Evolutionary conservation across 2,797 vertebrate species (phyloP), one percentile per base, ranked within the genome.

Genomic region (Staurois parvus): DNA sequence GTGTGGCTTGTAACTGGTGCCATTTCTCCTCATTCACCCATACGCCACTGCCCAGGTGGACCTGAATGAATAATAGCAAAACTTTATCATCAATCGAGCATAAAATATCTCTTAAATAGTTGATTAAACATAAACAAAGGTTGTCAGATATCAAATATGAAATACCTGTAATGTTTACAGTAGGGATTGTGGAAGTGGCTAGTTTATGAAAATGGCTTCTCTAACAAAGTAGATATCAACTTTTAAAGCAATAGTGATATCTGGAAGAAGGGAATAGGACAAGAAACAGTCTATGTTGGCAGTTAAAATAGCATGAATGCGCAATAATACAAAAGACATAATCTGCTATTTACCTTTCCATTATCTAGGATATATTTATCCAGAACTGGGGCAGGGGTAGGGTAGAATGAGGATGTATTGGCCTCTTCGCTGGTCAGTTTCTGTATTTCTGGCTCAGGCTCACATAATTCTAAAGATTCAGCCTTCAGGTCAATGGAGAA

Each of bases 21-120:
- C 98, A 99, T 93, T 98, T 99, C 93, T 99, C 97, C 89, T 99
- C 98, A 90, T 99, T 97, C 93, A 99, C 98, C 98, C 98, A 99
- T 91, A 99, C 99, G 79, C 98, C 98, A 83, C 98, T 98, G 88
- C 98, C 98, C 76, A 99, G 95, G 92, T 99, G 98, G 86, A 99
- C 98, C 98, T 99, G 91, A 87, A 91, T 90, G 85, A 88, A 90
- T 83, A 90, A 28, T 8, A 28, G 45, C 26, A 74, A 5, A 17
- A 52, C 4, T 48, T 15, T 12, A 17, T 48, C 4, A 48, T 48
- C 11, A 42, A 11, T 42, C 10, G 3, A 4, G 3, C 15, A 52
- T 19, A 52, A 52, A 52, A 52, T 48, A 17, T 52, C 42, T 45
- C 42, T 15, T 45, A 12, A 17, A 45, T 45, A 45, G 15, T 13